These are phyloP conservation scores for Carassius gibelio DNA, from an alignment of 2,113 vertebrate species.

Conservation along the genomic window DNA sequence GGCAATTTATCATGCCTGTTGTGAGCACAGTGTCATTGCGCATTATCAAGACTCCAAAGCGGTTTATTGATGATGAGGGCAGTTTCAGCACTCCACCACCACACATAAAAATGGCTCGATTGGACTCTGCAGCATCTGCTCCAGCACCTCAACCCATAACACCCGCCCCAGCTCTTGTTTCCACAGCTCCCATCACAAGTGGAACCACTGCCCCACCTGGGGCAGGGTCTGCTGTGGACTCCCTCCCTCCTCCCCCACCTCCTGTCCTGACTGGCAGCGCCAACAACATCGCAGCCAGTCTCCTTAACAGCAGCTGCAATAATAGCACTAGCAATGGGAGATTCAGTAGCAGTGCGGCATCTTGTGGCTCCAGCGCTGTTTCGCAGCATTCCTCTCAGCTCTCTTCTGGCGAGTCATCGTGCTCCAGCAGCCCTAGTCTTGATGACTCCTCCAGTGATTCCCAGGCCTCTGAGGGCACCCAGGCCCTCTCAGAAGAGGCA, in stretches of 20 bases:
- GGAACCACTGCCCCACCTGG: slow-evolving; percentile 29
- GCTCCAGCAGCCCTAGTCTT: slow-evolving; percentile 93
- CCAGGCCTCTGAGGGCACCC: slow-evolving; percentile 92
- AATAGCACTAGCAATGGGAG: slow-evolving; percentile 83
- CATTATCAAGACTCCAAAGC: slow-evolving; percentile 96
- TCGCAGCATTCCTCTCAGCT: slow-evolving; percentile 97
- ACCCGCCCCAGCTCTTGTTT: slow-evolving; percentile 41
- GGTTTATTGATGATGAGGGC: slow-evolving; percentile 96
- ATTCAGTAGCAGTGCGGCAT: slow-evolving; percentile 86
- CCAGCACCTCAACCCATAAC: slow-evolving; percentile 61
- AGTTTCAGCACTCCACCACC: slow-evolving; percentile 80
- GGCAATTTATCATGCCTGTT: slow-evolving; percentile 98
- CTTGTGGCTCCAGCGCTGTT: slow-evolving; percentile 92
- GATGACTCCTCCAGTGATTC: slow-evolving; percentile 95
- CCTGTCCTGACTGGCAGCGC: slow-evolving; percentile 59
- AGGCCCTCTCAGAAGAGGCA: slow-evolving; percentile 83
- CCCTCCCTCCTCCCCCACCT: slow-evolving; percentile 68
- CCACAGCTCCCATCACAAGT: slow-evolving; percentile 40
- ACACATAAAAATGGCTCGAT: slow-evolving; percentile 88
- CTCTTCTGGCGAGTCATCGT: slow-evolving; percentile 94
- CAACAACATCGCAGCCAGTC: slow-evolving; percentile 57
- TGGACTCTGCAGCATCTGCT: slow-evolving; percentile 77
- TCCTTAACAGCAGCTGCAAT: slow-evolving; percentile 69
- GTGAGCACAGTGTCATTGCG: slow-evolving; percentile 95
- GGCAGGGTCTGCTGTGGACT: slow-evolving; percentile 60